Base-by-base conservation (phyloP, 2,797 vertebrate genomes). In the Sphaeramia orbicularis region DNA sequence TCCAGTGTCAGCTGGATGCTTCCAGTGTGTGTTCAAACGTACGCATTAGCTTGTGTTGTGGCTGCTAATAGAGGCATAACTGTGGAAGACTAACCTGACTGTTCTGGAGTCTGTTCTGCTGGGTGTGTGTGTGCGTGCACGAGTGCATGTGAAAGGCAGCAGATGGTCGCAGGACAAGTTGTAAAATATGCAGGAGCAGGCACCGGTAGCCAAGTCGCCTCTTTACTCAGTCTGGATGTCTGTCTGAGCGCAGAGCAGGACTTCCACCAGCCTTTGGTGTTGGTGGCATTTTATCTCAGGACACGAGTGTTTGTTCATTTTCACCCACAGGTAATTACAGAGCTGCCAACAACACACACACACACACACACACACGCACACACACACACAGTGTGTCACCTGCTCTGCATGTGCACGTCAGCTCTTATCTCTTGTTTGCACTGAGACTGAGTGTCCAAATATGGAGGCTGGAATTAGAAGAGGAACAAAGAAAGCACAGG, bases 151-250 rank as follows among this genome's bases (percentile, higher is more conserved):
- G 65, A 78, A 42, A 42, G 55, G 44, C 47, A 88, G 65, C 81
- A 86, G 80, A 87, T 89, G 85, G 85, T 59, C 48, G 52, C 52
- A 55, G 62, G 78, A 47, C 67, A 87, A 77, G 76, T 81, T 69
- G 69, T 85, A 76, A 88, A 89, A 88, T 90, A 85, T 90, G 76
- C 81, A 89, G 71, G 54, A 87, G 68, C 54, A 62, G 21, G 60
- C 70, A 61, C 61, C 80, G 59, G 56, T 72, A 55, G 70, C 51
- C 50, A 55, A 60, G 65, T 48, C 30, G 61, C 41, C 50, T 38
- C 60, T 41, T 52, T 38, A 83, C 71, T 81, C 44, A 38, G 73
- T 54, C 60, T 83, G 55, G 65, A 61, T 48, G 58, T 16, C 44
- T 78, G 50, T 73, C 70, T 83, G 72, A 63, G 62, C 49, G 50